Evolutionary conservation across 1,140 invertebrate species (phyloP).

Genomic region (Ooceraea biroi): DNA sequence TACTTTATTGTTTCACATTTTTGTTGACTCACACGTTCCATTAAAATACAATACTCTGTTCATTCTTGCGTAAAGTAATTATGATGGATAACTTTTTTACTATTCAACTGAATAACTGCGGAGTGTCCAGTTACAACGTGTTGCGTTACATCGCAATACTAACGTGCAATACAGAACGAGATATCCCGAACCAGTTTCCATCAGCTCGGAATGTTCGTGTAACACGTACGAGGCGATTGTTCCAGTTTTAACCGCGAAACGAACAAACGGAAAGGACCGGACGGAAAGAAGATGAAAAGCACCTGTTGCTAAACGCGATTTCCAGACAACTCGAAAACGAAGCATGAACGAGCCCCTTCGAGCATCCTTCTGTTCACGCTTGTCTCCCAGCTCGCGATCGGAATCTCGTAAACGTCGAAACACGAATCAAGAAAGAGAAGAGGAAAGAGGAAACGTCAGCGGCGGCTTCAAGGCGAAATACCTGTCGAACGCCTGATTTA

Average conservation of each 20-base stretch:
- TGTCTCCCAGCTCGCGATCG: constrained; percentile 23
- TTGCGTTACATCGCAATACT: neutral
- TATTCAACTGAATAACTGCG: neutral
- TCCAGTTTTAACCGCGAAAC: constrained; percentile 36
- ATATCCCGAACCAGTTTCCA: neutral
- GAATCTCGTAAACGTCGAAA: constrained; percentile 50
- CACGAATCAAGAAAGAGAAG: neutral
- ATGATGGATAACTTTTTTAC: neutral
- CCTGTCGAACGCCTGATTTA: constrained; percentile 39
- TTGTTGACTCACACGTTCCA: neutral
- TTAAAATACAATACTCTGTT: neutral
- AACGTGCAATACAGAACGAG: neutral
- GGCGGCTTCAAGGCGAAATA: constrained; percentile 10
- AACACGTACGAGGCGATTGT: constrained; percentile 35
- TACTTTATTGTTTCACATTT: too few species aligned
- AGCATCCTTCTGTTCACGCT: constrained; percentile 28
- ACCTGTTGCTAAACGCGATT: constrained; percentile 62
- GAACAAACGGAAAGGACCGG: constrained; percentile 35
- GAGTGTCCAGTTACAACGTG: neutral
- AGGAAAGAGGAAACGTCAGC: constrained; percentile 4
- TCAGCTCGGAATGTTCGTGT: neutral
- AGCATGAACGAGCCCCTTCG: constrained; percentile 18
- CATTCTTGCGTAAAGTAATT: neutral
- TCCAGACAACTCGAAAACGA: constrained; percentile 40
- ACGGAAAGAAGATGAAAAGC: constrained; percentile 47